These are phyloP conservation scores for Kryptopterus vitreolus DNA, from an alignment of 2,797 vertebrate species.

Conservation along the genomic window DNA sequence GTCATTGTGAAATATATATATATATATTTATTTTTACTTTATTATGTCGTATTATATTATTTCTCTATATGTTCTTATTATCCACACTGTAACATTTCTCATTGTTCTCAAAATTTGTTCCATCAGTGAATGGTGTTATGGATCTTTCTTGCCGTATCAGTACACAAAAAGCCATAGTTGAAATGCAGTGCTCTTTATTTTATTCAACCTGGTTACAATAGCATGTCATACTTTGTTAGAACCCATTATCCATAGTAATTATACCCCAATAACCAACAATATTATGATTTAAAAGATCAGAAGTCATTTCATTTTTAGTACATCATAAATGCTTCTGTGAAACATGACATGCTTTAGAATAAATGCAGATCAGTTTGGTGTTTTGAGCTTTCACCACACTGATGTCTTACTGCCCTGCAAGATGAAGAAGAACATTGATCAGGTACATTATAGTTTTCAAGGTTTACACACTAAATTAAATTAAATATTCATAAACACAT, in stretches of 20 bases:
- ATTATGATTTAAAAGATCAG: background rate
- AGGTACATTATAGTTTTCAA: background rate
- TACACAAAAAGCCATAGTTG: background rate
- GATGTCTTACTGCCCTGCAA: slow-evolving; percentile 9
- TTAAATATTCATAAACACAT: background rate
- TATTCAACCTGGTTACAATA: background rate
- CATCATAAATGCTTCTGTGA: background rate
- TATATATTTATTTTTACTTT: too few relatives aligned
- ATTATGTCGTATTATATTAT: too few relatives aligned
- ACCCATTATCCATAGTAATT: background rate
- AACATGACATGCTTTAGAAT: background rate
- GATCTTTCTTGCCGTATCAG: background rate
- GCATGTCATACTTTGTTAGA: background rate
- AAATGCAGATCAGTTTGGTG: background rate
- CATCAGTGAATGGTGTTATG: background rate
- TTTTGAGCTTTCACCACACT: background rate
- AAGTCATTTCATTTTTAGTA: background rate
- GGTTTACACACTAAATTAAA: background rate
- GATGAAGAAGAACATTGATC: background rate
- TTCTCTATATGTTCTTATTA: too few relatives aligned
- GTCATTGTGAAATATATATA: too few relatives aligned
- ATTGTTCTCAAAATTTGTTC: background rate
- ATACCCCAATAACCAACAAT: background rate
- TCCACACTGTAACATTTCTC: too few relatives aligned
- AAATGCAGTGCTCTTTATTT: background rate